Evolutionary conservation across 2,113 vertebrate genomes (phyloP), one percentile per base, ranked within the genome.

Genomic region (Anolis sagrei): DNA sequence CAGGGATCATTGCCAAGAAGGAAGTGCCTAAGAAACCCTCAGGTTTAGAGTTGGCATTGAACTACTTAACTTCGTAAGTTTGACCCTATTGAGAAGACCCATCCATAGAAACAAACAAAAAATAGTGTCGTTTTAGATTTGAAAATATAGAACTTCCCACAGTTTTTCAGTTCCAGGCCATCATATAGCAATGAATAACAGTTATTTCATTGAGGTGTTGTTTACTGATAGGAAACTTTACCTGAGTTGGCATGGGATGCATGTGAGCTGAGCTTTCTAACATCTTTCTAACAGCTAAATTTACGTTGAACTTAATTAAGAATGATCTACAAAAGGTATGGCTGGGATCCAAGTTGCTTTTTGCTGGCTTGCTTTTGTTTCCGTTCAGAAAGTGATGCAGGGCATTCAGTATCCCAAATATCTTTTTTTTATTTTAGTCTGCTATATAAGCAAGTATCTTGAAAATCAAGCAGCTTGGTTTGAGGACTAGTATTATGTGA

Each of bases 61-160:
- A 96, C 81, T 97, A 97, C 91, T 94, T 97, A 82, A 77, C 83
- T 21, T 85, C 92, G 97, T 97, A 79, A 90, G 94, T 64, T 29
- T 51, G 5, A 66, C 69, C 25, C 61, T 25, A 1, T 34, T 73
- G 62, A 32, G 84, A 83, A 81, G 79, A 54, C 88, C 78, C n/a
- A 0, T 23, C 85, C 10, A 54, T 18, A 76, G 27, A 66, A 1
- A 80, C 4, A 70, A 85, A 72, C 84, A 72, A 91, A 93, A 44
- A 0, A 0, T 34, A 48, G 79, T 84, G 86, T 87, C 39, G 90
- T 79, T 83, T 29, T 44, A 86, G 81, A 58, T 13, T 58, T 18
- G 14, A 58, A 58, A 58, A 18, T 58, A 58, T 58, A 58, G 11
- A 88, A 68, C 77, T 73, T 23, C 25, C 70, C 27, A 1, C 6